These are phyloP conservation scores for Musca vetustissima DNA, from an alignment of 1,140 invertebrate species.

Conservation along the genomic window DNA sequence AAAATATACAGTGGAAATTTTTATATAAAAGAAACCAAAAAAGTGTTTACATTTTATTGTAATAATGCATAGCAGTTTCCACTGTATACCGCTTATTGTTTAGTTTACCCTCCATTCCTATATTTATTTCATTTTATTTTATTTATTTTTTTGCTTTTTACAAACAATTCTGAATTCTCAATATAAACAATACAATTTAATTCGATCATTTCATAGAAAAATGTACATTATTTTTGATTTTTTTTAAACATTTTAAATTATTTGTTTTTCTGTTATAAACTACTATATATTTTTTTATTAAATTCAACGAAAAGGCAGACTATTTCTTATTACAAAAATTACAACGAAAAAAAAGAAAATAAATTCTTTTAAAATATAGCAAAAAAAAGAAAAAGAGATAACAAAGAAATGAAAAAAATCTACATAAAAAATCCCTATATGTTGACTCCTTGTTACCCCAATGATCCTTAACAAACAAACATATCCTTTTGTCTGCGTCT, in stretches of 20 bases:
- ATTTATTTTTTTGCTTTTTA: slow-evolving; percentile 25
- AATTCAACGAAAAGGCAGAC: too few species aligned
- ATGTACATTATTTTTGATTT: neutral
- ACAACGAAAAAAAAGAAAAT: neutral
- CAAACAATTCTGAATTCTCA: slow-evolving; percentile 6
- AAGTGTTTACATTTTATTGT: neutral
- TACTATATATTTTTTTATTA: neutral
- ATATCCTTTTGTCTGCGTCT: slow-evolving; percentile 63
- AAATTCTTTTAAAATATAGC: neutral
- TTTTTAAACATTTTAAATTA: neutral
- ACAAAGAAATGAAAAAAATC: slow-evolving; percentile 28
- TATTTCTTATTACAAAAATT: too few species aligned
- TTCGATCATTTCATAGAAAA: too few species aligned
- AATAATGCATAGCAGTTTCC: too few species aligned
- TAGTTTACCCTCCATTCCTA: too few species aligned
- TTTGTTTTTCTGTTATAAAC: neutral
- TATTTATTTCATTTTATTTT: slow-evolving; percentile 10
- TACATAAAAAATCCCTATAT: slow-evolving; percentile 31
- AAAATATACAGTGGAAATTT: too few species aligned
- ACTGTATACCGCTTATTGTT: too few species aligned
- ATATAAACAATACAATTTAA: slow-evolving; percentile 9
- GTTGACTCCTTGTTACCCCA: slow-evolving; percentile 25
- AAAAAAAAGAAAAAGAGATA: slow-evolving; percentile 28
- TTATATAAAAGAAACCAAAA: slow-evolving; percentile 15
- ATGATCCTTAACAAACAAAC: slow-evolving; percentile 34